Evolutionary conservation across 2,797 vertebrate species (phyloP).

Genomic region (Sphenodon punctatus): DNA sequence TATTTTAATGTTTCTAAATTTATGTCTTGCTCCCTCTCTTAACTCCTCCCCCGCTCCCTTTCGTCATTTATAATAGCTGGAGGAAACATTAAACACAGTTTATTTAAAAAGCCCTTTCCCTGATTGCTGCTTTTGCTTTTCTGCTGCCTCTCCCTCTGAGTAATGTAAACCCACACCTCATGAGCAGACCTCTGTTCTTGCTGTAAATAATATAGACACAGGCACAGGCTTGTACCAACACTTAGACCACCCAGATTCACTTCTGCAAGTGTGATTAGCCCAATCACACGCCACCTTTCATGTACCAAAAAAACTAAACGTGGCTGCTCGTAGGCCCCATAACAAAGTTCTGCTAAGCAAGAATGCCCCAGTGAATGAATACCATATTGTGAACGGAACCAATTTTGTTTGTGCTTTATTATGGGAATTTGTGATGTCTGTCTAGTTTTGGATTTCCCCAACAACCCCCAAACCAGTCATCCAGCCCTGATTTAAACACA

Average conservation of each 20-base stretch:
- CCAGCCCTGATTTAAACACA: constrained; percentile 26
- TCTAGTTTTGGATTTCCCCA: neutral
- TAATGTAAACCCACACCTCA: neutral
- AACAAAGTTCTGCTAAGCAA: neutral
- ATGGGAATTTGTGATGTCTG: constrained; percentile 9
- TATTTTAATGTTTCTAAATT: neutral
- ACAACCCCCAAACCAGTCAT: neutral
- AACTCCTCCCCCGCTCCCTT: constrained; percentile 19
- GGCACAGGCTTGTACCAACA: neutral
- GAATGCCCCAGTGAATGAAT: constrained; percentile 11
- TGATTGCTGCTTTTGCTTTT: constrained; percentile 6
- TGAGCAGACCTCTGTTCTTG: neutral
- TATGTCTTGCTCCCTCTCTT: too few relatives aligned
- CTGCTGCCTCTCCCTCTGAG: constrained; percentile 1
- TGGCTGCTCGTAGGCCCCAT: neutral
- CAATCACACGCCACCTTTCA: constrained; percentile 25
- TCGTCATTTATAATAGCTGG: neutral
- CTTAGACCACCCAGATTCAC: neutral
- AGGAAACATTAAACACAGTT: neutral
- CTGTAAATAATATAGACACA: constrained; percentile 23
- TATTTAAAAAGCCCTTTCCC: constrained; percentile 23
- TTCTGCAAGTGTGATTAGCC: neutral
- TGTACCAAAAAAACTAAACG: constrained; percentile 17
- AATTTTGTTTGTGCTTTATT: constrained; percentile 21
- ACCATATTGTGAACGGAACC: constrained; percentile 4